Percentiles rank a stretch among this genome's conserved stretches.
phyloP scores from a whole-genome alignment of 2,888 invertebrate genomes.

The Clunio marinus region DNA sequence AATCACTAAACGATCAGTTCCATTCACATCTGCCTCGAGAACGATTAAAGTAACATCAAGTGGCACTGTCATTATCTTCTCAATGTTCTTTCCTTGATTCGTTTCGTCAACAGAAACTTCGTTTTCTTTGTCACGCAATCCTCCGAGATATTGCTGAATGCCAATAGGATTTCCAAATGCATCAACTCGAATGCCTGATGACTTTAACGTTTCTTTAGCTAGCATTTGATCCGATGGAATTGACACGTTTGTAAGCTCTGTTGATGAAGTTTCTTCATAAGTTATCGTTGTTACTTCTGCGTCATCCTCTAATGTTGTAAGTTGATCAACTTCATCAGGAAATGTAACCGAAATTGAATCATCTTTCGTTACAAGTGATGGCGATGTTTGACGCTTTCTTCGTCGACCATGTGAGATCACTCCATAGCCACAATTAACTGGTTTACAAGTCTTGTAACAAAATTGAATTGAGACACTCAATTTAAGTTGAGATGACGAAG shows the following conservation, averaged over 20 bases:
- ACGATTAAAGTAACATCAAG: conserved; percentile 59
- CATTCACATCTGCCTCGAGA: conserved; percentile 53
- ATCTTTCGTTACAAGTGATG: conserved; percentile 7
- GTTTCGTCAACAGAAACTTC: conserved; percentile 40
- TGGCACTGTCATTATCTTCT: conserved; percentile 51
- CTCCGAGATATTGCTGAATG: conserved; percentile 27
- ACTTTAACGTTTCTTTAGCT: background rate
- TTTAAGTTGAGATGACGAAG: conserved; percentile 73
- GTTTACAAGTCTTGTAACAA: conserved; percentile 66
- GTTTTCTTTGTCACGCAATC: conserved; percentile 37
- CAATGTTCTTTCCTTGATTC: conserved; percentile 42
- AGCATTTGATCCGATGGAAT: background rate
- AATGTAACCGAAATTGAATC: background rate
- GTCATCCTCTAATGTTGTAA: background rate
- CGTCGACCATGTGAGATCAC: conserved; percentile 47
- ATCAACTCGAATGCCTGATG: conserved; percentile 33
- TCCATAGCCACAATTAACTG: conserved; percentile 55
- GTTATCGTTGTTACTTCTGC: background rate
- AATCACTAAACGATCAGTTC: conserved; percentile 62
- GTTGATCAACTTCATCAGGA: conserved; percentile 5
- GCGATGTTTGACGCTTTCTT: conserved; percentile 44
- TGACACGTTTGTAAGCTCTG: background rate
- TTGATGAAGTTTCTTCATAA: background rate
- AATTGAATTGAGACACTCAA: conserved; percentile 80
- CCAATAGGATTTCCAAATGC: conserved; percentile 36